Percentiles rank a stretch among this genome's conserved stretches.
Conservation (phyloP, 2,113 vertebrate genomes). For the Tachuris rubrigastra region DNA sequence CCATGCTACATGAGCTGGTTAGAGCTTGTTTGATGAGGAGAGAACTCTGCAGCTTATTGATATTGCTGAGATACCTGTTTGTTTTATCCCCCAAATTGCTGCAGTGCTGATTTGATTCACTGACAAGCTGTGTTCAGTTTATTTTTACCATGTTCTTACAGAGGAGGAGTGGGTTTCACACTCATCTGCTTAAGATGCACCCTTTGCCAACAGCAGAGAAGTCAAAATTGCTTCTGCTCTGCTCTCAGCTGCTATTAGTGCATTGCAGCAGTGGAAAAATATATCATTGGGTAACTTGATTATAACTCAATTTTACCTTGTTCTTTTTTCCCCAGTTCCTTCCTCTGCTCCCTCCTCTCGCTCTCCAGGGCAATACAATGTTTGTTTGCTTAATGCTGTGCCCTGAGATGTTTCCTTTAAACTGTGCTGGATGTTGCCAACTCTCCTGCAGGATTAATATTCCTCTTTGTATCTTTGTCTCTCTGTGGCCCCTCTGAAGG, state of each 20-base stretch:
- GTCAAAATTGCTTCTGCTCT: not conserved
- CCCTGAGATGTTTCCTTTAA: not conserved
- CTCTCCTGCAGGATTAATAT: not conserved
- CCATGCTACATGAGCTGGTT: not conserved
- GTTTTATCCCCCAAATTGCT: not conserved
- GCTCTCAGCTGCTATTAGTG: not conserved
- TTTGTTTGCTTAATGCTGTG: not conserved
- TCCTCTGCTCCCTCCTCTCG: not conserved
- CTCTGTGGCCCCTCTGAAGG: not conserved
- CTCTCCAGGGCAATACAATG: not conserved
- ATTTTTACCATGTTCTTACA: not conserved
- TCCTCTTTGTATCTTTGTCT: not conserved
- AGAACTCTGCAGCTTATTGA: not conserved
- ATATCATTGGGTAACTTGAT: not conserved
- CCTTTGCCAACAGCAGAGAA: not conserved
- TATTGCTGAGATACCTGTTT: not conserved
- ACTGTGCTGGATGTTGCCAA: not conserved
- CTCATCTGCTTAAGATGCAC: fast-evolving
- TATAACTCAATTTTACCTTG: not conserved
- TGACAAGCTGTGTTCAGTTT: not conserved
- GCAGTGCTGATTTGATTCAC: not conserved
- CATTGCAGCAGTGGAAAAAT: not conserved
- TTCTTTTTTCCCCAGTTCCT: not conserved
- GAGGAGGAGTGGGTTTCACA: not conserved
- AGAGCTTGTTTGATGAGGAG: not conserved